Base-by-base conservation (phyloP, 2,888 invertebrate genomes). In the Rhogogaster chlorosoma region DNA sequence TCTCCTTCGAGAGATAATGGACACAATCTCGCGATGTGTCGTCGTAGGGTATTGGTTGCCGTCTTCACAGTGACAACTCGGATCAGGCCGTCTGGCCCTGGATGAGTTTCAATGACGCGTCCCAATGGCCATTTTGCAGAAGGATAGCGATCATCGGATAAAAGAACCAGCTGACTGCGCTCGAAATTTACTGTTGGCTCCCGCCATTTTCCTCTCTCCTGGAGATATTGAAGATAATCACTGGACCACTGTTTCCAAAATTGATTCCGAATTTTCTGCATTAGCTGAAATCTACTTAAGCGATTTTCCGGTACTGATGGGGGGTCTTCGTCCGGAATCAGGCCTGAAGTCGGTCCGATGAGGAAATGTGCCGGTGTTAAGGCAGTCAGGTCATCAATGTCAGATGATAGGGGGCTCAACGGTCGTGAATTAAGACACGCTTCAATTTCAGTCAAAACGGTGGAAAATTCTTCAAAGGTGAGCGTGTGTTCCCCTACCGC, bases 91-190 rank as follows among this genome's bases (percentile, higher is more conserved):
- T 88, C 87, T 0, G 61, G 42, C 1, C 87, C 87, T 0, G 86
- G 85, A 36, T 87, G 87, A 1, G 84, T 61, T 2, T 84, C 86
- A 0, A 71, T 49, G 3, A 87, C 84, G 10, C 88, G 85, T 1
- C 86, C 88, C 1, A 87, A 73, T 1, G 83, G 73, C 87, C 88
- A 88, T 64, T 86, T 86, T 42, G 86, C 26, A 0, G 87, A 87
- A 3, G 87, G 88, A 9, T 84, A 85, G 0, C 83, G 73, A 3
- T 85, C 84, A 67, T 87, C 84, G 5, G 26, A 53, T 0, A 88
- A 29, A 29, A 87, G 53, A 0, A 87, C 88, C 7, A 88, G 36
- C 36, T 84, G 84, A 6, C 86, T 87, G 10, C 86, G 53, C 0
- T 32, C 36, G 22, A 88, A 84, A 70, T 87, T 87, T 0, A 26